Evolutionary conservation across 2,797 vertebrate species (phyloP).

Genomic region (Perdix hodgsoniae): DNA sequence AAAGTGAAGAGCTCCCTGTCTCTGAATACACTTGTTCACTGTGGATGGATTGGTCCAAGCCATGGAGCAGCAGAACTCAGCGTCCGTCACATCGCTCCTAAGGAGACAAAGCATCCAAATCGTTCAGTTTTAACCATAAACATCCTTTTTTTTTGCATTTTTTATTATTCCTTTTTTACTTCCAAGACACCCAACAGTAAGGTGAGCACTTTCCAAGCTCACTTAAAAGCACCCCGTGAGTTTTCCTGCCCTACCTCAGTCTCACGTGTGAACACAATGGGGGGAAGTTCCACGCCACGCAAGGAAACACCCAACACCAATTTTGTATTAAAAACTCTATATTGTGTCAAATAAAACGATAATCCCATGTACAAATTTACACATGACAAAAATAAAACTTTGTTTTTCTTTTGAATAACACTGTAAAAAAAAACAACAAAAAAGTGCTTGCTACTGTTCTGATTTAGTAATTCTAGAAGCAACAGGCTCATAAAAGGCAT

Average conservation of each 20-base stretch:
- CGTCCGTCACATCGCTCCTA: accelerated
- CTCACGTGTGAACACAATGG: no score
- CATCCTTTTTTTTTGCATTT: background rate
- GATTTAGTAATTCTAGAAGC: background rate
- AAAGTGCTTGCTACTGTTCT: conserved; percentile 57
- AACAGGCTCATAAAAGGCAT: conserved; percentile 14
- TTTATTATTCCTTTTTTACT: background rate
- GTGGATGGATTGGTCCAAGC: no score
- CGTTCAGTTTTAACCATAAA: background rate
- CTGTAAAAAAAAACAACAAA: background rate
- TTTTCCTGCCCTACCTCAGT: background rate
- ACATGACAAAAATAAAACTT: conserved; percentile 49
- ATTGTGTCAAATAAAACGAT: conserved; percentile 55
- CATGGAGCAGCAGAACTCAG: background rate
- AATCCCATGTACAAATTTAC: conserved; percentile 33
- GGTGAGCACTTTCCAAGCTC: background rate
- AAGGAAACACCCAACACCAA: background rate
- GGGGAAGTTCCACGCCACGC: background rate
- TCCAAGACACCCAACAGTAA: background rate
- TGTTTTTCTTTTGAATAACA: background rate
- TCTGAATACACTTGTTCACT: background rate
- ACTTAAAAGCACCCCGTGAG: accelerated
- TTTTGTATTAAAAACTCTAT: conserved; percentile 48
- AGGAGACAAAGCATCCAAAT: background rate
- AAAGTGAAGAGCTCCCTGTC: background rate